Evolutionary conservation across 2,888 invertebrate species (phyloP).

Genomic region (Oscheius sp.): DNA sequence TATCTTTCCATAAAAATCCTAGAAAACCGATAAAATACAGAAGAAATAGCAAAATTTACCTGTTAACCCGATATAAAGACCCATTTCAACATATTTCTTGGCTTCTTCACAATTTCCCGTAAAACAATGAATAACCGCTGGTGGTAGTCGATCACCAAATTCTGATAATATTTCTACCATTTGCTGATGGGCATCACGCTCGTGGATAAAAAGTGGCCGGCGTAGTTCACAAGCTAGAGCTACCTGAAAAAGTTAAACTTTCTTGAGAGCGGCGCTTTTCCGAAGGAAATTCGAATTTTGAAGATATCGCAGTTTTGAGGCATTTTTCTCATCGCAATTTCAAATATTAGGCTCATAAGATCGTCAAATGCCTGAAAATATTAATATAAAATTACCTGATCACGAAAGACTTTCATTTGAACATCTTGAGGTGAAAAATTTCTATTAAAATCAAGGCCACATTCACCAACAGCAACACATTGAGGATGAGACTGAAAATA

Average conservation of each 20-base stretch:
- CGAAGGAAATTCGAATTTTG: no score
- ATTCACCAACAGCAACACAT: conserved; percentile 93
- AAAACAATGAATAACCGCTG: conserved; percentile 89
- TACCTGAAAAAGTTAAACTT: conserved; percentile 77
- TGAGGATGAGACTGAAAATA: conserved; percentile 80
- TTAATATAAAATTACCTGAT: conserved; percentile 75
- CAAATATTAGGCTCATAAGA: no score
- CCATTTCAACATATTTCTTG: conserved; percentile 84
- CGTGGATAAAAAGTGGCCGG: conserved; percentile 90
- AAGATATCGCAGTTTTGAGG: not conserved
- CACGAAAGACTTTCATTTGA: conserved; percentile 87
- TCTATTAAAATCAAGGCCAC: conserved; percentile 91
- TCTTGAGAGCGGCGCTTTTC: no score
- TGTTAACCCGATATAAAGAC: conserved; percentile 87
- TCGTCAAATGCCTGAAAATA: conserved; percentile 79
- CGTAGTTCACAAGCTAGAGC: conserved; percentile 86
- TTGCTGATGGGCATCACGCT: conserved; percentile 90
- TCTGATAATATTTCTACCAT: conserved; percentile 81
- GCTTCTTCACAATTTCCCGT: conserved; percentile 89
- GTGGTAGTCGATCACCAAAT: conserved; percentile 78
- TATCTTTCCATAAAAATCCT: conserved; percentile 90
- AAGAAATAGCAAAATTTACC: conserved; percentile 75
- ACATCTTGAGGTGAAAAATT: conserved; percentile 91
- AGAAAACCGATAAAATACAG: conserved; percentile 60
- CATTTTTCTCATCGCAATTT: no score